Percentiles rank a stretch among this genome's conserved stretches.
phyloP scores from a whole-genome alignment of 2,797 vertebrate genomes.

The Eremophila alpestris region DNA sequence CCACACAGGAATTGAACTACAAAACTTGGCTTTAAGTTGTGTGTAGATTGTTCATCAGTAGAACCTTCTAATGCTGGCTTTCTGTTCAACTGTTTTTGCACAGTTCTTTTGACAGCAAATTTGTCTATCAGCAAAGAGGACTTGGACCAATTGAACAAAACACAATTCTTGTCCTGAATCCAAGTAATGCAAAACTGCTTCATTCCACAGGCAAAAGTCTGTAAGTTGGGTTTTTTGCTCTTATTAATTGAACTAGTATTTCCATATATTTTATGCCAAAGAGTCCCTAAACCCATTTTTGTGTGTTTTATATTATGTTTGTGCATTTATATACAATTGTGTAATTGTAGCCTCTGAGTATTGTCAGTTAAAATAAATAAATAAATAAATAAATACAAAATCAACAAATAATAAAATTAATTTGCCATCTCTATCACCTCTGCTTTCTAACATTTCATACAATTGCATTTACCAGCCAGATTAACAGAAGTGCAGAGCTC shows the following conservation, averaged over 20 bases:
- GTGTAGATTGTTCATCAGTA: neutral
- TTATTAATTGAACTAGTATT: neutral
- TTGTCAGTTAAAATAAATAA: neutral
- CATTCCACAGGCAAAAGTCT: conserved; percentile 87
- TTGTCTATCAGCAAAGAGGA: conserved; percentile 87
- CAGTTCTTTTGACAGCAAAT: conserved; percentile 89
- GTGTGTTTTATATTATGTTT: neutral
- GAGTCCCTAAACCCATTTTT: neutral
- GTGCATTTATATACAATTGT: neutral
- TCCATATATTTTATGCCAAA: neutral
- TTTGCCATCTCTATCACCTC: neutral
- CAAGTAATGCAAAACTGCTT: conserved; percentile 82
- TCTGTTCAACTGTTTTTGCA: conserved; percentile 34
- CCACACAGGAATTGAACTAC: neutral
- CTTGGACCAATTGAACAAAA: conserved; percentile 92
- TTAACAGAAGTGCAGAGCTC: neutral
- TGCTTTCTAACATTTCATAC: neutral
- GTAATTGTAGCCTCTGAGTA: neutral
- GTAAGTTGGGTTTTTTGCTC: conserved; percentile 73
- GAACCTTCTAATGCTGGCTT: neutral
- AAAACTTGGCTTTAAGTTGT: neutral
- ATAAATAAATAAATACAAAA: neutral
- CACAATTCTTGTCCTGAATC: conserved; percentile 88
- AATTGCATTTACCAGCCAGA: neutral
- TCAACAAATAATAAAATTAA: neutral